Evolutionary conservation across 2,113 vertebrate genomes (phyloP), one percentile per base, ranked within the genome.

Genomic region (Galemys pyrenaicus): DNA sequence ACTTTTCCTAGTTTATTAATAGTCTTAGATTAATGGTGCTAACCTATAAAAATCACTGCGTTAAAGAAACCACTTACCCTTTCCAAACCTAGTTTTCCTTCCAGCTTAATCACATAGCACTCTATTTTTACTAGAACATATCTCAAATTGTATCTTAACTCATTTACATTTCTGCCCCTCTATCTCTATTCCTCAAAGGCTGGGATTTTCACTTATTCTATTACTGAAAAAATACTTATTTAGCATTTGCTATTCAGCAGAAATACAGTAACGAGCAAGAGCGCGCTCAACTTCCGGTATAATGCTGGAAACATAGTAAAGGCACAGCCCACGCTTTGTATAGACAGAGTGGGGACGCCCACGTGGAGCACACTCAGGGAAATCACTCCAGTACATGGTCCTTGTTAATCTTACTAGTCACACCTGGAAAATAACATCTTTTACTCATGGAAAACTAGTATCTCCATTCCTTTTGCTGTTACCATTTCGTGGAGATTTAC

Each of bases 401-500:
- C 39, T 65, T 28, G 24, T 22, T 56, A 56, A 26, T 46, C 54
- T 87, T 49, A 79, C 67, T 91, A 93, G 44, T 30, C 56, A 92
- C 30, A 86, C 13, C 54, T 22, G 78, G 44, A 77, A 94, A 96
- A 95, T 68, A 49, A 79, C 68, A 35, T 39, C 54, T 51, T 65
- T 67, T 24, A 68, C 28, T 15, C 30, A 51, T 56, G 44, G 26
- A 90, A 93, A 95, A 89, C 41, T 79, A 62, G 9, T 46, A 17
- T 74, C 26, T 3, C 49, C 12, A 70, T 86, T 20, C 30, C 39
- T 82, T 90, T n/a, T 86, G 77, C 41, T 41, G 83, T 46, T 80
- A 88, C 9, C 30, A 39, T 39, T 46, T 95, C 44, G 73, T 22
- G 56, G 70, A 32, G 62, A 85, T 89, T 95, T 95, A 94, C 91